Evolutionary conservation across 2,113 vertebrate genomes (phyloP), one percentile per base, ranked within the genome.

Genomic region (Phycodurus eques): DNA sequence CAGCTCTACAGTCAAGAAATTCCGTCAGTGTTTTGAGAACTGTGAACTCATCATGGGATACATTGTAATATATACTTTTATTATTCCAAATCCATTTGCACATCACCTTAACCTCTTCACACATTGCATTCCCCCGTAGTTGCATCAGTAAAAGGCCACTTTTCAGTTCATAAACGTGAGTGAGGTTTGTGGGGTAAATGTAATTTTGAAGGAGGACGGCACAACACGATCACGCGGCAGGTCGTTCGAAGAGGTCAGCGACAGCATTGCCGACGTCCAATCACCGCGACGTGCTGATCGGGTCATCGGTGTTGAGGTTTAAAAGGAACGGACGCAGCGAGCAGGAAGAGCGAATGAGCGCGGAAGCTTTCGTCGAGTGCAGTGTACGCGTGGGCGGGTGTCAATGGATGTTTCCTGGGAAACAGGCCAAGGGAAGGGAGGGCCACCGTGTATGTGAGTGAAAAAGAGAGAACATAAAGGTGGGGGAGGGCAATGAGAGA

Each of bases 321-420:
- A 63, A 1, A 17, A 77, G 62, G 49, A 20, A 27, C 74, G 42
- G 35, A 47, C 49, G 39, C 42, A 13, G 67, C 54, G 7, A 69
- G 17, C 54, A 60, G n/a, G 2, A 49, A 35, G 64, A 56, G 15
- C 68, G 72, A 69, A 35, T 66, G 66, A 49, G 46, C 70, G 69
- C 72, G 72, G 60, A 68, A 27, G 31, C 49, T 68, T 82, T 73
- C 79, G 71, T 76, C 49, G 57, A 10, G 64, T 9, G 17, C 19
- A 1, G 66, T 35, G 17, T 35, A 5, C 66, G 67, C 72, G 81
- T 72, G 68, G 61, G 69, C 35, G 60, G 51, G 70, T 67, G 60
- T 71, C 64, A 79, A 68, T 78, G 64, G 79, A 81, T 83, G 86
- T 85, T 85, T 85, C 85, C 83, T 65, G 13, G 89, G 76, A 42